Evolutionary conservation across 2,113 vertebrate species (phyloP).

Genomic region (human): GRCh38 chr6:56329501-56330000

Average conservation of each 20-base stretch:
- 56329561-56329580: constrained; percentile 78
- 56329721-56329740: neutral
- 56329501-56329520: neutral
- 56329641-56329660: neutral
- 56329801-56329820: neutral
- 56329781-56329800: neutral
- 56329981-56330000: neutral
- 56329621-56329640: neutral
- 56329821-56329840: neutral
- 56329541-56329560: constrained; percentile 62
- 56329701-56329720: neutral
- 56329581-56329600: constrained; percentile 56
- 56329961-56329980: neutral
- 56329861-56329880: neutral
- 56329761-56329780: neutral
- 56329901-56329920: neutral
- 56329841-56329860: neutral
- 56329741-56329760: too few species aligned
- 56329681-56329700: neutral
- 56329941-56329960: neutral
- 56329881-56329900: neutral
- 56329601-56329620: constrained; percentile 14
- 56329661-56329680: neutral
- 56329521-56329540: neutral
- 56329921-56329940: neutral